Percentiles rank a stretch among this genome's conserved stretches.
Conservation (phyloP, 2,888 invertebrate species). For the Philaethria dido region DNA sequence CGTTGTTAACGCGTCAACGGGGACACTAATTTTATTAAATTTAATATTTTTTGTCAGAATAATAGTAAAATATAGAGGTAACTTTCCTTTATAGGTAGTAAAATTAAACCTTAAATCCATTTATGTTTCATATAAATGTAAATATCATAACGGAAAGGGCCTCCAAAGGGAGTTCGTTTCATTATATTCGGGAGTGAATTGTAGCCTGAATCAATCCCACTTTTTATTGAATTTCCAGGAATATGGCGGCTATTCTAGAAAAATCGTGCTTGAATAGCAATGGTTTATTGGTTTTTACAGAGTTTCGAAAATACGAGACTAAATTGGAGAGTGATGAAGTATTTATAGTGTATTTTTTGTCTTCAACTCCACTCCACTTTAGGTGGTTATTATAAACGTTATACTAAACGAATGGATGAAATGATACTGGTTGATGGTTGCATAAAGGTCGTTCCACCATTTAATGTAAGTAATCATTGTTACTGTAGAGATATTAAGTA, state of each 20-base stretch:
- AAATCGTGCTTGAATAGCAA: slow-evolving; percentile 29
- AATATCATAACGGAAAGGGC: slow-evolving; percentile 57
- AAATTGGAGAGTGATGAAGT: neutral
- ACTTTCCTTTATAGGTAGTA: slow-evolving; percentile 31
- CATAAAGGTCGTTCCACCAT: no score
- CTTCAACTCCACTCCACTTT: no score
- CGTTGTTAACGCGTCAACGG: no score
- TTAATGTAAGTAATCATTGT: no score
- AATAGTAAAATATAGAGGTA: slow-evolving; percentile 11
- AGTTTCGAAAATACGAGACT: neutral
- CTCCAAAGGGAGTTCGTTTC: slow-evolving; percentile 59
- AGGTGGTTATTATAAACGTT: no score
- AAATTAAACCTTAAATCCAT: slow-evolving; percentile 50
- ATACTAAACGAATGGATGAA: no score
- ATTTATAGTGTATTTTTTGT: neutral
- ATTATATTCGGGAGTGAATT: slow-evolving; percentile 52
- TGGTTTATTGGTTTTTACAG: slow-evolving; percentile 23
- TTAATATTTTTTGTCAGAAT: neutral
- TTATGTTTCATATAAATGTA: slow-evolving; percentile 70
- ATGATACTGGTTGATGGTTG: no score
- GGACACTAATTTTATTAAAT: no score
- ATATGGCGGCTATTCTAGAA: slow-evolving; percentile 35
- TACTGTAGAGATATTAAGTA: no score
- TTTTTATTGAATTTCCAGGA: slow-evolving; percentile 54
- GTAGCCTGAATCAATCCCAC: slow-evolving; percentile 58